A percentile compares a stretch with the other conserved stretches of the same genome.
Conservation (phyloP, 2,797 vertebrate genomes). For the Enteromius fasciolatus region DNA sequence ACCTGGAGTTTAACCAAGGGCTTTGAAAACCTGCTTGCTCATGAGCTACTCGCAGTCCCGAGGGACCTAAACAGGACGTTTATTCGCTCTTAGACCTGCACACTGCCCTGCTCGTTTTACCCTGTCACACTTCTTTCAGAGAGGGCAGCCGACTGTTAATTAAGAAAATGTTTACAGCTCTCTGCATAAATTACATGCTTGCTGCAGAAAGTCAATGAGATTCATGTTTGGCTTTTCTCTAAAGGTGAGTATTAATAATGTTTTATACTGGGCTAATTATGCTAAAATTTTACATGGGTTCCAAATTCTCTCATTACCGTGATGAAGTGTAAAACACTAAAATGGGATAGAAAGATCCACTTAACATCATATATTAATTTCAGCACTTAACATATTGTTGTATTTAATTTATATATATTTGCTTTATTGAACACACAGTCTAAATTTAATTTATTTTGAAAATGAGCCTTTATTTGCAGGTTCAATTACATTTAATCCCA, state of each 20-base stretch:
- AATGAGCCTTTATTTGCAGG: neutral
- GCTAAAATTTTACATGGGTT: neutral
- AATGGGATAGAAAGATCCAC: neutral
- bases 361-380: neutral
- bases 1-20: slow-evolving; percentile 60
- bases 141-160: slow-evolving; percentile 77
- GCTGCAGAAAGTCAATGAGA: slow-evolving; percentile 37
- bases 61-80: slow-evolving; percentile 71
- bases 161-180: slow-evolving; percentile 63
- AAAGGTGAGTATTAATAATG: slow-evolving; percentile 36
- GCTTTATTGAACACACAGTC: neutral
- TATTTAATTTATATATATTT: neutral
- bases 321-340: slow-evolving; percentile 4
- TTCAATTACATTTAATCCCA: neutral
- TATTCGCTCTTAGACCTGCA: slow-evolving; percentile 71
- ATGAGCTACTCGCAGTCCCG: slow-evolving; percentile 61
- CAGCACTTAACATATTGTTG: neutral
- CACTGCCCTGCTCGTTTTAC: slow-evolving; percentile 74
- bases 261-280: slow-evolving; percentile 25
- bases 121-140: slow-evolving; percentile 75
- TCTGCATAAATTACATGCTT: slow-evolving; percentile 35
- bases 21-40: slow-evolving; percentile 69
- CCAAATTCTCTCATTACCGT: neutral
- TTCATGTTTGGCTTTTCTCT: slow-evolving; percentile 37
- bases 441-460: neutral